A percentile compares a stretch with the other conserved stretches of the same genome.
These are phyloP conservation scores for Rhynchonycteris naso DNA, from an alignment of 2,797 vertebrate species.

Conservation along the genomic window DNA sequence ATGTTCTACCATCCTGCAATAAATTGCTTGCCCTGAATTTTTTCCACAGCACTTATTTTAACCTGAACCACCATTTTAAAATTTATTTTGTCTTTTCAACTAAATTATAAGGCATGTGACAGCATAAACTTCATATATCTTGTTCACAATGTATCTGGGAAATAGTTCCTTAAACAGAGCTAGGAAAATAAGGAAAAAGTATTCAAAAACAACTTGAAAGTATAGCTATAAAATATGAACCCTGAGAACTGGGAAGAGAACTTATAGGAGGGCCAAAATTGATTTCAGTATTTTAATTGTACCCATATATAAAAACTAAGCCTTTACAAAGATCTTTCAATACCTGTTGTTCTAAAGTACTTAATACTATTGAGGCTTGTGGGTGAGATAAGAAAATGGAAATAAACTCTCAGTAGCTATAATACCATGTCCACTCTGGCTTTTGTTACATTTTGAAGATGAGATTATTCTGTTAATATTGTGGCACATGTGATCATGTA, in stretches of 20 bases:
- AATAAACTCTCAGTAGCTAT: background rate
- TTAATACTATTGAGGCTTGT: background rate
- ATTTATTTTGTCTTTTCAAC: background rate
- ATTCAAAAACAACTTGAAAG: background rate
- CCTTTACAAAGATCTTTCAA: background rate
- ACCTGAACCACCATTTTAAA: background rate
- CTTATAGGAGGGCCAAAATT: background rate
- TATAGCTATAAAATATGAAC: background rate
- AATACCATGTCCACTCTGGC: background rate
- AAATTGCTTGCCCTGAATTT: background rate
- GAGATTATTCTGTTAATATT: background rate
- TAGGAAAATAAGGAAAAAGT: background rate
- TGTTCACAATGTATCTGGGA: background rate
- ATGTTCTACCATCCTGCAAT: background rate
- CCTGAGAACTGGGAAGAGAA: background rate
- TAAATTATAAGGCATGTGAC: background rate
- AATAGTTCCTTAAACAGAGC: background rate
- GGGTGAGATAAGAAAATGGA: background rate
- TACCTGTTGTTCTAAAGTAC: background rate
- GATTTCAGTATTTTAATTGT: background rate
- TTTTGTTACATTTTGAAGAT: background rate
- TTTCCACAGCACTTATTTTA: background rate
- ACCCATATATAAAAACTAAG: background rate
- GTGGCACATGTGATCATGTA: background rate
- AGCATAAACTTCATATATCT: background rate